Base-by-base conservation (phyloP, 2,888 invertebrate genomes). In the Diarsia brunnea region DNA sequence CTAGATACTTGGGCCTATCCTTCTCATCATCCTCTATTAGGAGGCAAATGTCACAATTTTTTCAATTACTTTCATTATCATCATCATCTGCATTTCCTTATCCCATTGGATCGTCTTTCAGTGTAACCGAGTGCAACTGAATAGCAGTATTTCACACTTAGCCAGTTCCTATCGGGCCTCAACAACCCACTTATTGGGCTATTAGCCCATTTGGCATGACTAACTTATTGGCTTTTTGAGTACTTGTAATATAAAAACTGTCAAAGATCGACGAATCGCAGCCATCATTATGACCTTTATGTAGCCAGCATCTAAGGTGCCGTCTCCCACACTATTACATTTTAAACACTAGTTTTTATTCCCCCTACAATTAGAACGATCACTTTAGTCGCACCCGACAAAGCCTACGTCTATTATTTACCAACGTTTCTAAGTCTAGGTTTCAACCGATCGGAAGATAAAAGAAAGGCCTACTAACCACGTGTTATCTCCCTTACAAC, bases 401-500 rank as follows among this genome's bases (percentile, higher is more conserved):
- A 8, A 2, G 7, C n/a, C n/a, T 27, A n/a, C 14, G 31, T 47
- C 53, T 45, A 53, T 51, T 68, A 75, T 70, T 49, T 27, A 31
- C 49, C 24, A 51, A 31, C 14, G 4, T 66, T 38, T 4, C 14
- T 51, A 67, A 69, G 24, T 45, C n/a, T 58, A 55, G 7, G n/a
- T 64, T 49, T 51, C 55, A n/a, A 47, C 31, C 58, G 79, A 74
- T 74, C 21, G 4, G 16, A 24, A 58, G 71, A 75, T 73, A 53
- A 68, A 63, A 63, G 64, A 81, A 81, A 80, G 65, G 61, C 58
- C 51, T 68, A 80, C 65, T 53, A 75, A 70, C 71, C 31, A 69
- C 53, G 58, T 71, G 73, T 76, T 84, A 81, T 81, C 84, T 82
- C 49, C 31, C 45, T n/a, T 65, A 71, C 19, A 84, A 71, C 43